phyloP scores from a whole-genome alignment of 1,140 invertebrate genomes.

The Tachypleus tridentatus region DNA sequence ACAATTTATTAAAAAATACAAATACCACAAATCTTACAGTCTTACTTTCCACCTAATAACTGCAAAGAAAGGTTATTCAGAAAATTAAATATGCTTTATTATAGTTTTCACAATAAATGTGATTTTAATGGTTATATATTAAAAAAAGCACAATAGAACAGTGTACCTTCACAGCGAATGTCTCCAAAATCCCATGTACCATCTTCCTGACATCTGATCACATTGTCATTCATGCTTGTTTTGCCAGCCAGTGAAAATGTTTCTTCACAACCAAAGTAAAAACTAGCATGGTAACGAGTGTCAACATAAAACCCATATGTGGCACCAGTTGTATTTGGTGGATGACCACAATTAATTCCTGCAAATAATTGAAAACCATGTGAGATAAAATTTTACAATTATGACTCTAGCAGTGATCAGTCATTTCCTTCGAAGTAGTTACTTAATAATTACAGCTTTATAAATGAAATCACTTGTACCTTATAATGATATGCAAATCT shows the following conservation, averaged over 20 bases:
- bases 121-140: too few relatives aligned
- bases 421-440: too few relatives aligned
- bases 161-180: constrained; percentile 72
- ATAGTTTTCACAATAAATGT: too few relatives aligned
- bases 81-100: neutral
- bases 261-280: constrained; percentile 92
- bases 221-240: constrained; percentile 77
- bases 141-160: neutral
- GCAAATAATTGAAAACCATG: neutral
- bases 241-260: constrained; percentile 89
- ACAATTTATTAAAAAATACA: too few relatives aligned
- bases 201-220: constrained; percentile 79
- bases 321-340: constrained; percentile 77
- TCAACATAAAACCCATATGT: constrained; percentile 72
- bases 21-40: too few relatives aligned
- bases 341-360: constrained; percentile 68
- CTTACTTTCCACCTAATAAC: neutral
- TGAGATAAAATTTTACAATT: too few relatives aligned
- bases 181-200: constrained; percentile 96
- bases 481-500: too few relatives aligned
- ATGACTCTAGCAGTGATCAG: too few relatives aligned
- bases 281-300: constrained; percentile 79
- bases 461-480: too few relatives aligned
- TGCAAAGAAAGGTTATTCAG: neutral
- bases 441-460: too few relatives aligned